Conservation (phyloP, 2,113 vertebrate genomes). For the Sialia sialis region DNA sequence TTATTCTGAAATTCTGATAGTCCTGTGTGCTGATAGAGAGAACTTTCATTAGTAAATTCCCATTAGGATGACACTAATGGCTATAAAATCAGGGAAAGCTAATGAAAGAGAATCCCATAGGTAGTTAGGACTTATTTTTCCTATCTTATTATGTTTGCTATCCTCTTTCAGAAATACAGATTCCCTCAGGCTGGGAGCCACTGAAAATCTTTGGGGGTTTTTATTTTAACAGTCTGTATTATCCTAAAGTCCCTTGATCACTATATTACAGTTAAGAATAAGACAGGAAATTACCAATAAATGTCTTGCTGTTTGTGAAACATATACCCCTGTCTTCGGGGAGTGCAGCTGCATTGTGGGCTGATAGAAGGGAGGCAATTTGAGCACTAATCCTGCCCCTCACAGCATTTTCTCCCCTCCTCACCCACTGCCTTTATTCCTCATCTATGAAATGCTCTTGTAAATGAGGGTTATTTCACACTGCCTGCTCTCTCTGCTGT, state of each 20-base stretch:
- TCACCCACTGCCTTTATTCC: neutral
- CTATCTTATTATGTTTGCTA: neutral
- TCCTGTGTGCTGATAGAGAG: neutral
- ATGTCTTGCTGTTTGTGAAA: conserved; percentile 9
- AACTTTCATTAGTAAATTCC: conserved; percentile 38
- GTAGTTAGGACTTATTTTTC: conserved; percentile 38
- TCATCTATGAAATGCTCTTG: neutral
- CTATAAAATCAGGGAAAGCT: conserved; percentile 28
- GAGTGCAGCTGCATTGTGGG: neutral
- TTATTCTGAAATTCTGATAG: conserved; percentile 38
- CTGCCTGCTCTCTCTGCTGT: neutral
- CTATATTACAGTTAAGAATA: neutral
- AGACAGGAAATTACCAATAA: conserved; percentile 3
- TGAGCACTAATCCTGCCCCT: neutral
- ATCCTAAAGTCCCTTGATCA: neutral
- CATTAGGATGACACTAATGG: conserved; percentile 24
- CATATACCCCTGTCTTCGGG: neutral
- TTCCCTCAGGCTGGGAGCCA: neutral
- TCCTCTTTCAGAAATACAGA: conserved; percentile 10
- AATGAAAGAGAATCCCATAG: conserved; percentile 38
- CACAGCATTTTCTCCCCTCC: neutral
- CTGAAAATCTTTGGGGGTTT: conserved; percentile 6
- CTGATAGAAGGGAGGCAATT: neutral
- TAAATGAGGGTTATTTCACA: conserved; percentile 7
- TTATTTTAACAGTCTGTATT: neutral